Evolutionary conservation across 2,888 invertebrate genomes (phyloP).

Genomic region (Byasa hedistus): DNA sequence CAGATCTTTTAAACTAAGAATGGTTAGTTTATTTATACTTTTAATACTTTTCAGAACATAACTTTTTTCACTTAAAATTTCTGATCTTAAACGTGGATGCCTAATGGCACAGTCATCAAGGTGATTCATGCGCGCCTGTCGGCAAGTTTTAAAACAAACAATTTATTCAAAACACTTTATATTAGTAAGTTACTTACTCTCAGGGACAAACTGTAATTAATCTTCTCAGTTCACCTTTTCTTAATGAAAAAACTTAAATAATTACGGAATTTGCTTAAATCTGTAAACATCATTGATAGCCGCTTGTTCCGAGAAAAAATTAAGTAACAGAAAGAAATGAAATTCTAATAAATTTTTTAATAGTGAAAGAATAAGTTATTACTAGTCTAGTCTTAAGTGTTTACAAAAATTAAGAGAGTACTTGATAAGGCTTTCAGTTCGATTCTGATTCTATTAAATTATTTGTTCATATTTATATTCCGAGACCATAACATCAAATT

Average conservation of each 20-base stretch:
- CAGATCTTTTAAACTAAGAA: not conserved
- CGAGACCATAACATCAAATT: too few species aligned
- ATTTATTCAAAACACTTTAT: conserved; percentile 7
- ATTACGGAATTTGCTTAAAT: too few species aligned
- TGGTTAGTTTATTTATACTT: not conserved
- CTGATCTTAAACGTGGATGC: not conserved
- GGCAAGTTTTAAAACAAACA: conserved; percentile 14
- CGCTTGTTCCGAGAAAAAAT: too few species aligned
- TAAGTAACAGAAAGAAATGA: too few species aligned
- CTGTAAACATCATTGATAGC: too few species aligned
- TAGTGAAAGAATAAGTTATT: too few species aligned
- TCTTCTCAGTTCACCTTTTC: not conserved
- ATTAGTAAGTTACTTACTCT: conserved; percentile 6
- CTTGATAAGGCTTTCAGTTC: not conserved
- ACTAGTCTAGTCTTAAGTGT: too few species aligned
- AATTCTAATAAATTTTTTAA: too few species aligned
- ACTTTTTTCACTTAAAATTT: not conserved
- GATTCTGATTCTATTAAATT: not conserved
- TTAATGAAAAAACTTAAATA: not conserved
- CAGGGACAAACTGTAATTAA: not conserved
- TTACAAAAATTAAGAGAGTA: too few species aligned
- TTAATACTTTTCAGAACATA: not conserved
- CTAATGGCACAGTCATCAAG: conserved; percentile 7
- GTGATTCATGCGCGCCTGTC: conserved; percentile 6
- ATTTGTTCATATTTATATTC: too few species aligned